Conservation (phyloP, 2,113 vertebrate genomes). For the Heloderma charlesbogerti region DNA sequence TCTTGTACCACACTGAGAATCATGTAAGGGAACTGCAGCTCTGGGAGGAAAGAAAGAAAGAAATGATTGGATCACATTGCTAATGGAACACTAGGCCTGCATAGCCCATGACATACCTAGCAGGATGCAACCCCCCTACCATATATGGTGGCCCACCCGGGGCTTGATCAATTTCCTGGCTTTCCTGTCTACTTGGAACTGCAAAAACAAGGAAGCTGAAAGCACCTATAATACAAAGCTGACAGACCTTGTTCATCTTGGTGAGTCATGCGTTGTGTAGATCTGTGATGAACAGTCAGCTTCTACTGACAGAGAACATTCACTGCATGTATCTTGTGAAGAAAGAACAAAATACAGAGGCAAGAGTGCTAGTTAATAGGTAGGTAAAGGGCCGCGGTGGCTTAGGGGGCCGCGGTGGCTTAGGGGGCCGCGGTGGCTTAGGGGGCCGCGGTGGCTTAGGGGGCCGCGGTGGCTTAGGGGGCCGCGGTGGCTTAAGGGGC, state of each 20-base stretch:
- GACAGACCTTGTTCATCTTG: background rate
- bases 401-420: no score
- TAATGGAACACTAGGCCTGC: no score
- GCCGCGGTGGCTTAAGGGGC: no score
- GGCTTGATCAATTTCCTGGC: background rate
- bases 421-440: no score
- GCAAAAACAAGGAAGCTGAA: background rate
- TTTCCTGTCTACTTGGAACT: background rate
- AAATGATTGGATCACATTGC: no score
- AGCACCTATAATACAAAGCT: background rate
- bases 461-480: no score
- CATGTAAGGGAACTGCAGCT: background rate
- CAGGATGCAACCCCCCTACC: background rate
- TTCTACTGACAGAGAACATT: background rate
- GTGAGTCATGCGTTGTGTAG: background rate
- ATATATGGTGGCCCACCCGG: background rate
- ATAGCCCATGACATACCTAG: background rate
- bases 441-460: no score
- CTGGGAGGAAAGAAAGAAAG: no score
- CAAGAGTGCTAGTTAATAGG: background rate
- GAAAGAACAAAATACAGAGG: background rate
- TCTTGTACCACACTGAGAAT: background rate
- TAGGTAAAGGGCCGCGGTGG: no score
- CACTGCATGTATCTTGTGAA: background rate
- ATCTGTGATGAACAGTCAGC: background rate